Conservation (phyloP, 2,888 invertebrate genomes). For the Aradus depressus region DNA sequence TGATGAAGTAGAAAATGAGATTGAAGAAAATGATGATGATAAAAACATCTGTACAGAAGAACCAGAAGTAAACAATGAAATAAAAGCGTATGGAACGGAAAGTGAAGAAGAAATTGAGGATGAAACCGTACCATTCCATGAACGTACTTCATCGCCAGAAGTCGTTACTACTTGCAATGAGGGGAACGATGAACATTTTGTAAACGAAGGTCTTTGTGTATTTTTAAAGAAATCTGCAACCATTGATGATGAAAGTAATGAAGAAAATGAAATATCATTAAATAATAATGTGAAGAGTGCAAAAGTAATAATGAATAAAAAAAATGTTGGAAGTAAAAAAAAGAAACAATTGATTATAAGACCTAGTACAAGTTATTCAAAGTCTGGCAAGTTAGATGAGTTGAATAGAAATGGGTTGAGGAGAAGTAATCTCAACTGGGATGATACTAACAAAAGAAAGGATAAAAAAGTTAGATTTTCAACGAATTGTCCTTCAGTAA, state of each 20-base stretch:
- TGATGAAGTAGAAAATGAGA: no score
- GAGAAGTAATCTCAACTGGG: constrained; percentile 1
- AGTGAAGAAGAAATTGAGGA: constrained; percentile 12
- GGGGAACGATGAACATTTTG: neutral
- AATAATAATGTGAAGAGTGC: no score
- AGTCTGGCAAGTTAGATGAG: no score
- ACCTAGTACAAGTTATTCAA: no score
- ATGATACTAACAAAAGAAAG: neutral
- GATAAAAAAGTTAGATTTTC: no score
- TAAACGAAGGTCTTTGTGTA: no score
- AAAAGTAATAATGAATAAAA: neutral
- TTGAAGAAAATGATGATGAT: constrained; percentile 12
- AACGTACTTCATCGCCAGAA: constrained; percentile 7
- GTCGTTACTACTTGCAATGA: neutral
- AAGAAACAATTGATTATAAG: neutral
- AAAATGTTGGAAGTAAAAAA: neutral
- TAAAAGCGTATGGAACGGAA: neutral
- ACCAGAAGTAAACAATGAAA: neutral
- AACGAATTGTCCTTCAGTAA: constrained; percentile 1
- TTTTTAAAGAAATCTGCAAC: neutral
- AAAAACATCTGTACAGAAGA: constrained; percentile 13
- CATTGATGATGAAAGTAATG: neutral
- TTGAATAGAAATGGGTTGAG: no score
- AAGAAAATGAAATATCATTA: neutral
- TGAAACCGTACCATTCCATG: neutral